A percentile compares a stretch with the other conserved stretches of the same genome.
phyloP scores from a whole-genome alignment of 2,797 vertebrate genomes.

The Lateolabrax maculatus region DNA sequence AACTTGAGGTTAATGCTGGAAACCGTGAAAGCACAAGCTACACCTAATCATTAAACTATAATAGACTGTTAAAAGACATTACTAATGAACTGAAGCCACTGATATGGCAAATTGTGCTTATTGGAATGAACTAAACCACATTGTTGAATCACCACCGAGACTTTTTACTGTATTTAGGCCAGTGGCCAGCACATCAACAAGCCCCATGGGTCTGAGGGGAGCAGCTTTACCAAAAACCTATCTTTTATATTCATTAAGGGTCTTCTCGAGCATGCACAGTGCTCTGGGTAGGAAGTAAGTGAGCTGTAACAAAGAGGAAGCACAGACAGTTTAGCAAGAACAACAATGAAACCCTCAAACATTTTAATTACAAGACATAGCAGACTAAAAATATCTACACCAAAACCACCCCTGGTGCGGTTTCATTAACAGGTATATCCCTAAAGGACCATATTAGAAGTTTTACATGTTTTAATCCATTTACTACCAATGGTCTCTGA shows the following conservation, averaged over 20 bases:
- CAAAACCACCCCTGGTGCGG: slow-evolving; percentile 8
- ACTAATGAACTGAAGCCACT: slow-evolving; percentile 8
- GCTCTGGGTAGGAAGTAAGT: slow-evolving; percentile 32
- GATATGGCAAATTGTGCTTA: slow-evolving; percentile 18
- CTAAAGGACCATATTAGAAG: background rate
- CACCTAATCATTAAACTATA: background rate
- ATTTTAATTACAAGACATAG: slow-evolving; percentile 24
- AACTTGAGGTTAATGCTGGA: background rate
- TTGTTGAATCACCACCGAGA: slow-evolving; percentile 4
- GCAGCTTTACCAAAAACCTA: slow-evolving; percentile 33
- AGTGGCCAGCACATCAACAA: slow-evolving; percentile 30
- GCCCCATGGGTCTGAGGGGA: slow-evolving; percentile 29
- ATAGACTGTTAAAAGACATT: slow-evolving; percentile 1
- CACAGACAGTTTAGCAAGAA: slow-evolving; percentile 9
- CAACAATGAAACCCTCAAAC: slow-evolving; percentile 18
- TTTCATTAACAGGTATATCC: background rate
- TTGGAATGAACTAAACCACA: slow-evolving; percentile 18
- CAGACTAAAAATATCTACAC: slow-evolving; percentile 2
- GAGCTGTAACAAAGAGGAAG: slow-evolving; percentile 35
- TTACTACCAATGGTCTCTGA: background rate
- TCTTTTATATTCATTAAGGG: slow-evolving; percentile 58
- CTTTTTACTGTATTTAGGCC: slow-evolving; percentile 32
- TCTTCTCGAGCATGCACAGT: slow-evolving; percentile 17
- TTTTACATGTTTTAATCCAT: background rate
- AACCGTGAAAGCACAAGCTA: background rate